phyloP scores from a whole-genome alignment of 2,113 vertebrate genomes.

The Tinamus guttatus region DNA sequence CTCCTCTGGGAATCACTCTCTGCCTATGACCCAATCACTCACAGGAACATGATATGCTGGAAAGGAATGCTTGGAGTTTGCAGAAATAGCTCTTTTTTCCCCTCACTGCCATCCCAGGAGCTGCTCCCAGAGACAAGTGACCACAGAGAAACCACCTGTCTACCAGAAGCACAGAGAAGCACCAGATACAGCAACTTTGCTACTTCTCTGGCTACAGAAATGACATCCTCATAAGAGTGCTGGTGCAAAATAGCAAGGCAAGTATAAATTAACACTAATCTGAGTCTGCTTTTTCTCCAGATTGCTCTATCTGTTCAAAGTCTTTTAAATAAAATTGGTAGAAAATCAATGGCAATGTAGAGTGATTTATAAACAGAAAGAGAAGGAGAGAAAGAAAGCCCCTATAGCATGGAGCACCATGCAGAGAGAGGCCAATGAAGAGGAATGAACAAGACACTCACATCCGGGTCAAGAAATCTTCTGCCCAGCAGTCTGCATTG shows the following conservation, averaged over 20 bases:
- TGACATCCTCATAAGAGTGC: not conserved
- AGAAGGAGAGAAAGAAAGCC: not conserved
- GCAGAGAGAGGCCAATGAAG: not conserved
- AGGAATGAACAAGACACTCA: not conserved
- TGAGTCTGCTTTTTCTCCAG: not conserved
- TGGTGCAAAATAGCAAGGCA: not conserved
- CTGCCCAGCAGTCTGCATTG: not conserved
- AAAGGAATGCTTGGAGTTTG: not conserved
- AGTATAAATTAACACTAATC: not conserved
- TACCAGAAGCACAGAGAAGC: not conserved
- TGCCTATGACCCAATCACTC: not conserved
- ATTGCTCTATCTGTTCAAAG: slow-evolving; percentile 37
- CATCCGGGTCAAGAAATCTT: not conserved
- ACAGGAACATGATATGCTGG: not conserved
- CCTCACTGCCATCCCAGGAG: not conserved
- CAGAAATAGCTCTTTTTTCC: not conserved
- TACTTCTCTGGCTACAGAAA: not conserved
- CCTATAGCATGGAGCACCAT: not conserved
- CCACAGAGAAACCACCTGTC: not conserved
- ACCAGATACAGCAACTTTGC: not conserved
- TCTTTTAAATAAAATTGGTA: slow-evolving; percentile 30
- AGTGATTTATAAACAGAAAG: slow-evolving; percentile 27
- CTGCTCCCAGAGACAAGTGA: not conserved
- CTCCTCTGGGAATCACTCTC: not conserved
- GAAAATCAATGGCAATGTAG: slow-evolving; percentile 14